phyloP scores from a whole-genome alignment of 2,797 vertebrate species.

The Alauda arvensis region DNA sequence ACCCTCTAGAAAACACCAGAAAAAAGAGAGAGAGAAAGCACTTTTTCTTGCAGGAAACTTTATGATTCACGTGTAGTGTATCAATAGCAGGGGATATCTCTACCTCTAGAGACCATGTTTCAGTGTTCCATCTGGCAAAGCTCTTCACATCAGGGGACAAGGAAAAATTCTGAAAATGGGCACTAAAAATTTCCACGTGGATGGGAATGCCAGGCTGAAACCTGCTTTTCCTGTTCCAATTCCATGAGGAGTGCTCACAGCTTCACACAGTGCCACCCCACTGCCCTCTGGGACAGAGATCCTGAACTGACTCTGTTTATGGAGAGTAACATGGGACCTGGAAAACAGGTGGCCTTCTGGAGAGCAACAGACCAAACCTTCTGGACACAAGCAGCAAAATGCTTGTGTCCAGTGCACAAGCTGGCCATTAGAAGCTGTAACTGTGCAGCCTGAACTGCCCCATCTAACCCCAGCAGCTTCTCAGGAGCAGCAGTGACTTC shows the following conservation, averaged over 20 bases:
- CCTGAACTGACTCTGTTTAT: neutral
- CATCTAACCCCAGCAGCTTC: neutral
- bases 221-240: neutral
- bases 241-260: neutral
- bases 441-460: neutral
- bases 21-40: neutral
- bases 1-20: neutral
- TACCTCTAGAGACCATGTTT: neutral
- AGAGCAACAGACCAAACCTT: neutral
- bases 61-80: neutral
- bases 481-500: neutral
- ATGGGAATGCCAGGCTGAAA: neutral
- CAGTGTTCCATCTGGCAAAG: neutral
- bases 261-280: neutral
- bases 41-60: neutral
- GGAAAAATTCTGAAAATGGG: neutral
- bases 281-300: neutral
- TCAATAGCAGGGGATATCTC: accelerated
- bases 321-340: neutral
- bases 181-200: neutral
- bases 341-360: neutral
- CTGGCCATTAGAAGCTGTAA: neutral
- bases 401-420: neutral
- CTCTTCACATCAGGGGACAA: neutral
- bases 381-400: neutral